Evolutionary conservation across 2,113 vertebrate species (phyloP).

Genomic region (Macrotus californicus): DNA sequence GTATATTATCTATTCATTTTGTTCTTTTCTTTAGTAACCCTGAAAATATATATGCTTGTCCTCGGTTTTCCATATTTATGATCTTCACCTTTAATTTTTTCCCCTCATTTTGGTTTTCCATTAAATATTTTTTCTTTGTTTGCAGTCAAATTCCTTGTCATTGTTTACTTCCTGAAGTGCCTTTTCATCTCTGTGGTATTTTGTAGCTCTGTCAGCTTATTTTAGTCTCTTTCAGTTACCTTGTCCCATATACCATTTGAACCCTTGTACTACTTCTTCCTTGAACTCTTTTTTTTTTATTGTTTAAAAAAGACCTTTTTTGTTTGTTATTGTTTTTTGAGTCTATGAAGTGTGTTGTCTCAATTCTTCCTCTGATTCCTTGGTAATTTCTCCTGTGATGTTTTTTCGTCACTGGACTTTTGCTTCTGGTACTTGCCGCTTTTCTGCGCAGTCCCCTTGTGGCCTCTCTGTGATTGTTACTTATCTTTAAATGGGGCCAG

Average conservation of each 20-base stretch:
- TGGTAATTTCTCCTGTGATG: not conserved
- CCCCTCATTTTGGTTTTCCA: not conserved
- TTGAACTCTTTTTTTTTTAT: not conserved
- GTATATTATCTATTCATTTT: not conserved
- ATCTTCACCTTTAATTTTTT: not conserved
- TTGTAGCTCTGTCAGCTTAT: not conserved
- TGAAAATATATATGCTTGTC: not conserved
- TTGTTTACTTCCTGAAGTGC: not conserved
- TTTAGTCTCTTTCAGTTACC: not conserved
- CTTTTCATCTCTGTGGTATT: not conserved
- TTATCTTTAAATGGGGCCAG: not conserved
- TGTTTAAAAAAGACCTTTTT: not conserved
- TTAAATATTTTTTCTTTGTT: not conserved
- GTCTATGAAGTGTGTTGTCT: not conserved
- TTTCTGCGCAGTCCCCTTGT: not conserved
- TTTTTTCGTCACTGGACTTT: constrained; percentile 10
- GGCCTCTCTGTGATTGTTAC: not conserved
- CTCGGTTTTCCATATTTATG: not conserved
- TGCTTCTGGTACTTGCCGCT: not conserved
- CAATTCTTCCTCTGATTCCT: not conserved
- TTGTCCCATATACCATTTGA: not conserved
- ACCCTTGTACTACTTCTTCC: not conserved
- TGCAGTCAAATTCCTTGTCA: not conserved
- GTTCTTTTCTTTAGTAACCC: not conserved
- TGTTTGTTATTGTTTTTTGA: not conserved